Evolutionary conservation across 2,888 invertebrate genomes (phyloP), one percentile per base, ranked within the genome.

Genomic region (Cryptocheilus praepositus): DNA sequence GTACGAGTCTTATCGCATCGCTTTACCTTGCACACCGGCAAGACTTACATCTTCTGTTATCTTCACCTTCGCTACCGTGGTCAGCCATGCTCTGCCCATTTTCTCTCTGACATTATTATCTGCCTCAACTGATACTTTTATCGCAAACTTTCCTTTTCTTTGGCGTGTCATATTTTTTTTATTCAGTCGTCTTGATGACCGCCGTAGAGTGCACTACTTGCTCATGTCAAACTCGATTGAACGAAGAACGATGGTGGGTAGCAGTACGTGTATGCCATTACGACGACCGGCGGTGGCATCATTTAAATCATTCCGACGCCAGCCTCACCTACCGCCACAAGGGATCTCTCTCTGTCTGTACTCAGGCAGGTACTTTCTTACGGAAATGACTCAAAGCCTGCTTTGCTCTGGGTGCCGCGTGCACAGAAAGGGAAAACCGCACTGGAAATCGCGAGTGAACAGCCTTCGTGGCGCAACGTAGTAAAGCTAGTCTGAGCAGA

Each of bases 171-270:
- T 64, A 4, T 64, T 21, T 45, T 52, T 52, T 69, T 63, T 28
- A n/a, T 21, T 45, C 56, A 64, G 45, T 44, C 62, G 52, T 49
- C 22, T 25, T 18, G 46, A 46, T 67, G 77, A 71, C 73, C 80
- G 77, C 74, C 77, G 51, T 69, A 71, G 71, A 69, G 62, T 77
- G 69, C 62, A 58, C 67, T 73, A 70, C 70, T 77, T 71, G 73
- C 73, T 66, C 71, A 58, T 70, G 72, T 74, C 74, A 76, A 76
- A 71, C 70, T 64, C 67, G 59, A 76, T 79, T 63, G 70, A 71
- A 22, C 67, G 71, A 63, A 65, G 69, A 68, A 70, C 69, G 71
- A 76, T 71, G 69, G 57, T 60, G 36, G 44, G 61, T 61, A 49
- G 49, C 52, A 21, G 52, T 46, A 45, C 64, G 46, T 15, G 46